A percentile compares a stretch with the other conserved stretches of the same genome.
Evolutionary conservation across 2,113 vertebrate species (phyloP).

Genomic region (Asarcornis scutulata): DNA sequence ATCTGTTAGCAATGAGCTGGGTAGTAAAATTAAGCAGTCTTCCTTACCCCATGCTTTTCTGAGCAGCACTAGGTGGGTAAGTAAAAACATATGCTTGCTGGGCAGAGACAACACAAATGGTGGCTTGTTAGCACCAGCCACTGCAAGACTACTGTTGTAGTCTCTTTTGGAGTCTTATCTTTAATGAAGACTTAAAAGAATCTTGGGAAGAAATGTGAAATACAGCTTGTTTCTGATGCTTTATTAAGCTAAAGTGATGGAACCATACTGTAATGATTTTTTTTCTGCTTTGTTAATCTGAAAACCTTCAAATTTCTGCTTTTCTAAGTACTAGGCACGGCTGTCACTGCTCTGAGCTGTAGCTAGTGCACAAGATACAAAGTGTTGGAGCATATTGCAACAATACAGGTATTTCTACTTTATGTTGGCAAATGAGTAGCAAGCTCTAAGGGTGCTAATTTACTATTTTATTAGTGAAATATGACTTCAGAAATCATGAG

Average conservation of each 20-base stretch:
- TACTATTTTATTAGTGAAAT: background rate
- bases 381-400: background rate
- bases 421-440: background rate
- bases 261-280: conserved; percentile 51
- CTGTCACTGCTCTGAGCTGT: background rate
- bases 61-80: background rate
- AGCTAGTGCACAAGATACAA: background rate
- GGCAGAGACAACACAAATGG: background rate
- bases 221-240: conserved; percentile 49
- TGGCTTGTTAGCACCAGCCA: background rate
- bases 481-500: background rate
- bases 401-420: background rate
- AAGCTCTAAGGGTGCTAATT: background rate
- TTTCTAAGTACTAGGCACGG: background rate
- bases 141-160: conserved; percentile 8
- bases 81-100: background rate
- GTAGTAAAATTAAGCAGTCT: background rate
- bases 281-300: conserved; percentile 35
- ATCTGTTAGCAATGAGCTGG: background rate
- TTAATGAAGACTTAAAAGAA: conserved; percentile 14
- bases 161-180: conserved; percentile 44
- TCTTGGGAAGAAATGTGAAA: conserved; percentile 63
- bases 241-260: conserved; percentile 32
- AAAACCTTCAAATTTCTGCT: background rate
- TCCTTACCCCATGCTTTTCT: background rate